phyloP scores from a whole-genome alignment of 2,888 invertebrate species.

The Strigamia crassipes region DNA sequence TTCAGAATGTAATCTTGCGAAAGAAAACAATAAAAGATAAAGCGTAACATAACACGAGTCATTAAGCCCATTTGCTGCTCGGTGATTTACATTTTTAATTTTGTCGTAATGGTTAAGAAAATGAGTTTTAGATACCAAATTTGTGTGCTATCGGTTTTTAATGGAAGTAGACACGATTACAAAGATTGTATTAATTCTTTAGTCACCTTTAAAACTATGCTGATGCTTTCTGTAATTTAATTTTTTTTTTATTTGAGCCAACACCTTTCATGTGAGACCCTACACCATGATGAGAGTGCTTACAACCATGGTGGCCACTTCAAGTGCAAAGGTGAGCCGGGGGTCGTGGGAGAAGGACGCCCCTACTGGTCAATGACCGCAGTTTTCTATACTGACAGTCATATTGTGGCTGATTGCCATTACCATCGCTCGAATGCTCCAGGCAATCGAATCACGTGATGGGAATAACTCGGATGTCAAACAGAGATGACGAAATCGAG shows the following conservation, averaged over 20 bases:
- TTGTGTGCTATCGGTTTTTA: background rate
- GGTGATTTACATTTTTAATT: background rate
- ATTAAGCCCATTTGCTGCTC: background rate
- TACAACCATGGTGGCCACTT: constrained; percentile 32
- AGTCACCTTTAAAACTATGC: background rate
- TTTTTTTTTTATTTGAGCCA: background rate
- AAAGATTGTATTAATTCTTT: background rate
- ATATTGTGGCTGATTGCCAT: constrained; percentile 36
- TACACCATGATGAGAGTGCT: constrained; percentile 7
- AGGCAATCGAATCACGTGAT: constrained; percentile 25
- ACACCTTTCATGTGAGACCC: background rate
- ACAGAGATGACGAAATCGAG: constrained; percentile 10
- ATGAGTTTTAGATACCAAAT: background rate
- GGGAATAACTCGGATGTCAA: constrained; percentile 33
- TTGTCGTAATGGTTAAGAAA: background rate
- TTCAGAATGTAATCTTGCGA: background rate
- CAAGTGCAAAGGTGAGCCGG: constrained; percentile 42
- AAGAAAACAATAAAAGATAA: background rate
- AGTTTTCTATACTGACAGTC: constrained; percentile 36
- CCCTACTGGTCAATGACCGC: constrained; percentile 42
- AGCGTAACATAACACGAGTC: background rate
- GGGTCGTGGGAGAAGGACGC: constrained; percentile 40
- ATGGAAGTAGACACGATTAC: background rate
- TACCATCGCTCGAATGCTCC: constrained; percentile 27
- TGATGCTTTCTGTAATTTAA: background rate